These are phyloP conservation scores for Tragelaphus imberbis DNA, from an alignment of 2,113 vertebrate species.

Conservation along the genomic window DNA sequence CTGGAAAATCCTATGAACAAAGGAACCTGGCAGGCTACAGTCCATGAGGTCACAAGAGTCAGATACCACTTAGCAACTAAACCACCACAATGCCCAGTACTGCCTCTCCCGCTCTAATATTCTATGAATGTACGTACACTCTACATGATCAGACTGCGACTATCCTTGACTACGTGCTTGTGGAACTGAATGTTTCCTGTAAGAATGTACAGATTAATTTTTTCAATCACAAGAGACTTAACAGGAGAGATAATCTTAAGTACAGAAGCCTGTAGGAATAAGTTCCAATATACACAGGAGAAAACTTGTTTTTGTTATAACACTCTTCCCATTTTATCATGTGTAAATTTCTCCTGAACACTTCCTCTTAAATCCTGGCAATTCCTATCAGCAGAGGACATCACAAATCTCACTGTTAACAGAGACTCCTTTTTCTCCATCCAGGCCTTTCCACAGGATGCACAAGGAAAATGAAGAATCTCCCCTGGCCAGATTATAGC, in stretches of 20 bases:
- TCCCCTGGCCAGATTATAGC: background rate
- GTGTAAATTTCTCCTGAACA: background rate
- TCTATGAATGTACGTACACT: background rate
- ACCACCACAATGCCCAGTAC: background rate
- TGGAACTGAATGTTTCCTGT: background rate
- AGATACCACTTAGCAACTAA: accelerated
- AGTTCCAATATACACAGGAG: background rate
- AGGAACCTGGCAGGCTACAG: background rate
- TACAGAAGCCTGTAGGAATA: background rate
- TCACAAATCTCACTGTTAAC: background rate
- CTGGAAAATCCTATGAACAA: background rate
- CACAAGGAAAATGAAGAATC: background rate
- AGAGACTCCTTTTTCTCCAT: background rate
- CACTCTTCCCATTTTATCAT: background rate
- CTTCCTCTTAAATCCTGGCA: background rate
- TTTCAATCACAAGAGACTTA: background rate
- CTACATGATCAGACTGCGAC: background rate
- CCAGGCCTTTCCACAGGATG: background rate
- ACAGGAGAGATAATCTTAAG: background rate
- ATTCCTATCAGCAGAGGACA: background rate
- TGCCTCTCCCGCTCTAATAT: background rate
- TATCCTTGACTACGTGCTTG: background rate
- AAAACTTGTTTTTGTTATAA: background rate
- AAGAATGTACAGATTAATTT: background rate
- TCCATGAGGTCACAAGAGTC: background rate